Percentiles rank a stretch among this genome's conserved stretches.
Evolutionary conservation across 2,113 vertebrate genomes (phyloP).

Genomic region (Ariopsis seemanni): DNA sequence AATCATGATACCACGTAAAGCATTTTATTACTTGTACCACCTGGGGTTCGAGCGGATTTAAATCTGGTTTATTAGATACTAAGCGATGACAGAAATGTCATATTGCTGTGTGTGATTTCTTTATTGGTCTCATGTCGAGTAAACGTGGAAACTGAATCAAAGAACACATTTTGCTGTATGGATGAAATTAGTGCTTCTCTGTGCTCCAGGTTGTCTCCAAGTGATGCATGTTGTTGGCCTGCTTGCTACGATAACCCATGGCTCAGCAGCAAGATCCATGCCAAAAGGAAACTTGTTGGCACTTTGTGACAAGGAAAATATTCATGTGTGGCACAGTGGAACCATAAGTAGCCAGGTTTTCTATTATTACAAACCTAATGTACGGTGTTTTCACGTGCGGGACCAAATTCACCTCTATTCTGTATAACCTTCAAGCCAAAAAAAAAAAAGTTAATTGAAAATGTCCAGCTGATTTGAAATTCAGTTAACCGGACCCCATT

Average conservation of each 20-base stretch:
- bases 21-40: background rate
- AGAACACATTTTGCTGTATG: too few species aligned
- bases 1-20: background rate
- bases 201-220: slow-evolving; percentile 33
- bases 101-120: background rate
- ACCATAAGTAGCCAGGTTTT: background rate
- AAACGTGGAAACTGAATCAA: background rate
- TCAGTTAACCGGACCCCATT: background rate
- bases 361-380: background rate
- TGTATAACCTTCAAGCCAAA: background rate
- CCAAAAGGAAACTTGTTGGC: slow-evolving; percentile 52
- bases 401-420: background rate
- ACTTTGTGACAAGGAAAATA: slow-evolving; percentile 55
- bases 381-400: too few species aligned
- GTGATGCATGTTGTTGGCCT: background rate
- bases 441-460: background rate
- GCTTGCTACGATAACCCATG: slow-evolving; percentile 45
- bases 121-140: background rate
- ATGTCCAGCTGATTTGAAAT: background rate
- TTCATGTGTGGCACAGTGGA: slow-evolving; percentile 2
- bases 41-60: background rate
- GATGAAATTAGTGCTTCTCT: background rate
- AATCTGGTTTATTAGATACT: background rate
- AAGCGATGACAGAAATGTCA: background rate
- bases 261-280: slow-evolving; percentile 51